phyloP scores from a whole-genome alignment of 2,113 vertebrate species.

The Cavia porcellus region DNA sequence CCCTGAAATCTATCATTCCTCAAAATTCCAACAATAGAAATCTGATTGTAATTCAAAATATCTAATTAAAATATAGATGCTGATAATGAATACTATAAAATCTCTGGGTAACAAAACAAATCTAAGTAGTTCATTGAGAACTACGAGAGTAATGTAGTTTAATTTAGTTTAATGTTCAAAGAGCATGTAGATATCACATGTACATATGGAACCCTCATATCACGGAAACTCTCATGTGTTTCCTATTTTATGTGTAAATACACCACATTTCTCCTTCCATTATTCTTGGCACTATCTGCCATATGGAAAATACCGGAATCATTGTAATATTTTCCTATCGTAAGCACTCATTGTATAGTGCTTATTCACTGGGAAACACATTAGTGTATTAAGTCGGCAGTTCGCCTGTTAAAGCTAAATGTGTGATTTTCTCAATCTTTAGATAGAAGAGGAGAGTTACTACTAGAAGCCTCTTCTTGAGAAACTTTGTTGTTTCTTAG shows the following conservation, averaged over 20 bases:
- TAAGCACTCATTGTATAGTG: not conserved
- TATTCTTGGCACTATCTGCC: not conserved
- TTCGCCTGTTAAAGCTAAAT: constrained; percentile 36
- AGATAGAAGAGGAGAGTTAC: not conserved
- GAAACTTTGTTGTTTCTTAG: not conserved
- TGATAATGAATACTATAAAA: constrained; percentile 12
- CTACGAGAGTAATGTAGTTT: not conserved
- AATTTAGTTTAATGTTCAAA: not conserved
- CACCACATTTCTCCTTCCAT: not conserved
- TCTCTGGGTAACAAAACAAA: not conserved
- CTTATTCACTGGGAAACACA: constrained; percentile 43
- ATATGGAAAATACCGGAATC: not conserved
- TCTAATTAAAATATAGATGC: constrained; percentile 18
- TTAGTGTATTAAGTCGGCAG: constrained; percentile 11
- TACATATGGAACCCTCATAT: not conserved
- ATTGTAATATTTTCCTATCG: not conserved
- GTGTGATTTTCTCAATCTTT: not conserved
- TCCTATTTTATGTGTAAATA: not conserved
- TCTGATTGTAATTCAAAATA: constrained; percentile 12
- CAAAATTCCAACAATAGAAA: not conserved
- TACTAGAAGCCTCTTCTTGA: not conserved
- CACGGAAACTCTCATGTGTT: not conserved
- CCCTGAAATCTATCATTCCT: not conserved
- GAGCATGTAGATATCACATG: not conserved
- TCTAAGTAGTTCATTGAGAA: not conserved